These are phyloP conservation scores for Plecotus auritus DNA, from an alignment of 2,113 vertebrate species.

Conservation along the genomic window DNA sequence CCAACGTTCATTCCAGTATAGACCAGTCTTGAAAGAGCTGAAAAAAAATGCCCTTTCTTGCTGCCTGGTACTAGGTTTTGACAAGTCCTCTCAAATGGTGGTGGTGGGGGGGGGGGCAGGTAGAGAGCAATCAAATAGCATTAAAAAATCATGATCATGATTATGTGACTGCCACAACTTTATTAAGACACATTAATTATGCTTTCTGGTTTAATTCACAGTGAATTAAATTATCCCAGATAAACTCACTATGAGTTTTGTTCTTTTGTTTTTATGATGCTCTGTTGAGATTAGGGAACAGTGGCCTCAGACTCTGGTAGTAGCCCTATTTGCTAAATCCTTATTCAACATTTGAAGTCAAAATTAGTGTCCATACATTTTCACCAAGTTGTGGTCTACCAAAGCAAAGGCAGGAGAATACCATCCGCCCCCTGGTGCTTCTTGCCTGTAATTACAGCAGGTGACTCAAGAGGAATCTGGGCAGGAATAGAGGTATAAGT, in stretches of 20 bases:
- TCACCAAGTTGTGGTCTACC: background rate
- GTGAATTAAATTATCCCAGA: background rate
- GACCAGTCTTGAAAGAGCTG: background rate
- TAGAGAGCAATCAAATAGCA: no score
- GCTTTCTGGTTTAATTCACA: background rate
- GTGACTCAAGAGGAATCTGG: background rate
- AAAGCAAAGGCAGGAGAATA: background rate
- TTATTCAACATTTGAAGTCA: background rate
- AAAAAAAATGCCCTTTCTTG: background rate
- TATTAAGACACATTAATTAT: background rate
- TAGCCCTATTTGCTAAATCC: background rate
- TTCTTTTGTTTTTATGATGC: accelerated
- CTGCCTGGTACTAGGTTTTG: background rate
- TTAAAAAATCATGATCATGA: background rate
- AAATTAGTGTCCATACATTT: background rate
- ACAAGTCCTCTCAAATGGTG: background rate
- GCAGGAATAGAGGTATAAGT: background rate
- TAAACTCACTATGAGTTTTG: background rate
- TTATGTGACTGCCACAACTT: background rate
- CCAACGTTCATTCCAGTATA: background rate
- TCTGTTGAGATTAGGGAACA: background rate
- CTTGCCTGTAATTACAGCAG: background rate
- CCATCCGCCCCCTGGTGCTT: conserved; percentile 60
- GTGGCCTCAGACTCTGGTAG: accelerated
- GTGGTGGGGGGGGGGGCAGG: no score